Evolutionary conservation across 2,113 vertebrate genomes (phyloP).

Genomic region (Tamias sibiricus): DNA sequence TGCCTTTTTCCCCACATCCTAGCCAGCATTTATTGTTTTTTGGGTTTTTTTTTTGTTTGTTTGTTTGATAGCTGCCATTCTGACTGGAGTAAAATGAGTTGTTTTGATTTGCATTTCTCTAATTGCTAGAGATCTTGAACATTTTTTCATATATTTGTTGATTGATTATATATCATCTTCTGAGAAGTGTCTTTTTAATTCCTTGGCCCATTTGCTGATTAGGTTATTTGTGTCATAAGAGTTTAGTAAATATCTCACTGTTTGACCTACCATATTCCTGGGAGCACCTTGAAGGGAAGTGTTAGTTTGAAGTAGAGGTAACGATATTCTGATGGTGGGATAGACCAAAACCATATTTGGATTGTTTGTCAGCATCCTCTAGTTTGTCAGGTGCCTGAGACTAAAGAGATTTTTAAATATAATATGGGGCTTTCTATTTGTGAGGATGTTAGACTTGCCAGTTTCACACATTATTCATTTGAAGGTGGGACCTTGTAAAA

Average conservation of each 20-base stretch:
- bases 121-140: too few relatives aligned
- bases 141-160: too few relatives aligned
- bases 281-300: background rate
- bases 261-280: background rate
- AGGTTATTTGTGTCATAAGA: too few relatives aligned
- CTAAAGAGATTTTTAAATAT: background rate
- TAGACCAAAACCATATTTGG: background rate
- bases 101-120: too few relatives aligned
- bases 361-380: background rate
- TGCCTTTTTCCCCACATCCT: too few relatives aligned
- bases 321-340: background rate
- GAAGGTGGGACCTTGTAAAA: background rate
- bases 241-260: background rate
- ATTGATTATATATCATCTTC: too few relatives aligned
- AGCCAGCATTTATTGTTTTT: too few relatives aligned
- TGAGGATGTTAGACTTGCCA: background rate
- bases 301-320: background rate
- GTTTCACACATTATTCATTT: background rate
- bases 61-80: too few relatives aligned
- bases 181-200: too few relatives aligned
- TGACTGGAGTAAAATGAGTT: too few relatives aligned
- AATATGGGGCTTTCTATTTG: background rate
- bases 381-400: background rate
- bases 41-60: too few relatives aligned
- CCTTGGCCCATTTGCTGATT: too few relatives aligned